Evolutionary conservation across 1,140 invertebrate species (phyloP).

Genomic region (Polypedilum vanderplanki): DNA sequence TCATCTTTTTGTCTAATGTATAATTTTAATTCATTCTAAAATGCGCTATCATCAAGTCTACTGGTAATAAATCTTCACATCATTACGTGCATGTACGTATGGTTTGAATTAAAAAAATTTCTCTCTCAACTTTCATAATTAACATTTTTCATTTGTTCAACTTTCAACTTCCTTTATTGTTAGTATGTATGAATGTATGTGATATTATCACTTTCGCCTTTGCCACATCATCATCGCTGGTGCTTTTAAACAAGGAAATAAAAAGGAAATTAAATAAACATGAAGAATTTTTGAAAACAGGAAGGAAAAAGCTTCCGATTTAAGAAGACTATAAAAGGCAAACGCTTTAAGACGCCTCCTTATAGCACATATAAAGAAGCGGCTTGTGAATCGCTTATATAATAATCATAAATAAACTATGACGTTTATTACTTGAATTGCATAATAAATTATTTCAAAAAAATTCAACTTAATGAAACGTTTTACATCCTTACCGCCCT

Average conservation of each 20-base stretch:
- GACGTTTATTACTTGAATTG: constrained; percentile 26
- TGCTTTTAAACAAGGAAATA: not conserved
- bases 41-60: not conserved
- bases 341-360: not conserved
- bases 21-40: no score
- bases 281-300: constrained; percentile 21
- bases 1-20: not conserved
- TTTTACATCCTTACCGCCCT: not conserved
- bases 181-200: no score
- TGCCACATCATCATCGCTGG: no score
- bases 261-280: constrained; percentile 28
- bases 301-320: not conserved
- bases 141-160: constrained; percentile 7
- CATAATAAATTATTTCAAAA: constrained; percentile 21
- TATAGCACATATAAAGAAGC: not conserved
- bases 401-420: constrained; percentile 24
- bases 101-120: not conserved
- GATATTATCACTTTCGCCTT: no score
- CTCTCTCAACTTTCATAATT: constrained; percentile 7
- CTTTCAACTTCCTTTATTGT: not conserved
- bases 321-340: not conserved
- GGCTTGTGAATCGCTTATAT: constrained; percentile 13
- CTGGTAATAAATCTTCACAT: not conserved
- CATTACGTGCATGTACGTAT: not conserved
- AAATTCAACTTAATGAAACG: constrained; percentile 10